A percentile compares a stretch with the other conserved stretches of the same genome.
These are phyloP conservation scores for Panulirus ornatus DNA, from an alignment of 1,140 invertebrate genomes.

Conservation along the genomic window DNA sequence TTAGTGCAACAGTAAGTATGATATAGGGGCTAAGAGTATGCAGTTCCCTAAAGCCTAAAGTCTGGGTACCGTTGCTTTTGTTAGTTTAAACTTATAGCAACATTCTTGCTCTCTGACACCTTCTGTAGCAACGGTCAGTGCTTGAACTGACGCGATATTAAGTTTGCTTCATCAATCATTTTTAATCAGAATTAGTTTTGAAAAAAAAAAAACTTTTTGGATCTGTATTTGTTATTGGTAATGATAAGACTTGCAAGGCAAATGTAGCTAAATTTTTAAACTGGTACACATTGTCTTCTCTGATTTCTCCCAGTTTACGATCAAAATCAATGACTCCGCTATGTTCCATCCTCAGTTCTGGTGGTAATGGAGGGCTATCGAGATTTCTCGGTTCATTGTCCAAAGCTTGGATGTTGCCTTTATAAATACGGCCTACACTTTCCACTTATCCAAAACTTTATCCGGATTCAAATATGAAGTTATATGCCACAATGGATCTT, in stretches of 20 bases:
- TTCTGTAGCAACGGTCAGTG: slow-evolving; percentile 3
- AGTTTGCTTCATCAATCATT: slow-evolving; percentile 9
- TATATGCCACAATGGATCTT: slow-evolving; percentile 12
- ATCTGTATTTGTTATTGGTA: slow-evolving; percentile 28
- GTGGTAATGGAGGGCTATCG: background rate
- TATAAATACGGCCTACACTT: background rate
- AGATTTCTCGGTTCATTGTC: slow-evolving; percentile 35
- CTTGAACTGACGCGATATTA: slow-evolving; percentile 23
- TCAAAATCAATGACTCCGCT: background rate
- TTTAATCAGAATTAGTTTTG: slow-evolving; percentile 46
- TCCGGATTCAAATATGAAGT: slow-evolving; percentile 4
- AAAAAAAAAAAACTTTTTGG: slow-evolving; percentile 50
- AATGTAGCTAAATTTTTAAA: slow-evolving; percentile 31
- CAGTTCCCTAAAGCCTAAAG: background rate
- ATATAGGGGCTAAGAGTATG: background rate
- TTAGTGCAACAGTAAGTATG: background rate
- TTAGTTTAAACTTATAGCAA: slow-evolving; percentile 18
- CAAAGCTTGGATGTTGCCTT: background rate
- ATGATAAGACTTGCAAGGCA: slow-evolving; percentile 31
- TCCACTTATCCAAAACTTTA: background rate
- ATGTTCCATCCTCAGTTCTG: background rate
- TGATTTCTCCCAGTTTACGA: background rate
- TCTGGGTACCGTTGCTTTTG: background rate
- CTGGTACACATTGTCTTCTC: background rate
- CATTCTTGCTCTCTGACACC: background rate